Evolutionary conservation across 2,888 invertebrate species (phyloP), one percentile per base, ranked within the genome.

Genomic region (Microctonus hyperodae): DNA sequence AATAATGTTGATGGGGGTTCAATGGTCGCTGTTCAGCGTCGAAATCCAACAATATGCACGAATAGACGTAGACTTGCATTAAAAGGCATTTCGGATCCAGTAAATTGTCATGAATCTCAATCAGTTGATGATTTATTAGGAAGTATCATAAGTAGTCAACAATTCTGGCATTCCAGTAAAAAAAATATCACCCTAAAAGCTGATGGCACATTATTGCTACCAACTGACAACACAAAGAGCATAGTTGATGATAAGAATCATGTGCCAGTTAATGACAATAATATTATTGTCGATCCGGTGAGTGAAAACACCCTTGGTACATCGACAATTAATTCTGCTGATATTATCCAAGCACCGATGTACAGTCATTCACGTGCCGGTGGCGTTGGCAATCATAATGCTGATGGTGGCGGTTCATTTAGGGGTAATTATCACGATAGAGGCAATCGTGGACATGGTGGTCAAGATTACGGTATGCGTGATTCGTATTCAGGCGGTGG

Each of bases 131-230:
- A 93, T 83, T 76, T 94, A 9, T 84, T 94, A 5, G 89, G 88
- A 33, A 89, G 87, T 75, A 93, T 94, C 73, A 84, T 94, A 75
- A 88, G 89, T 70, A 87, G 88, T 73, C 93, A 93, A 81, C 87
- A 90, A 59, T 86, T 89, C 68, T 88, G 92, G 84, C 91, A 91
- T 79, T 90, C 90, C 6, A 90, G 88, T 33, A 74, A 73, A 69
- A 86, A 88, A 57, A 86, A 88, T 25, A 85, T 90, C 7, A 87
- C 87, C 0, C 76, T 90, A 0, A 86, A 88, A 51, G 86, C 87
- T 2, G 89, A 90, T 74, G 93, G 92, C 0, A 88, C 86, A 22
- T 79, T 92, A 0, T 84, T 87, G 67, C 20, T 67, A 33, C 67
- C 67, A 58, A 86, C 91, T 10, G 85, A 86, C 69, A 76, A 85